Evolutionary conservation across 1,140 invertebrate genomes (phyloP), one percentile per base, ranked within the genome.

Genomic region (Bradynema listronoti): DNA sequence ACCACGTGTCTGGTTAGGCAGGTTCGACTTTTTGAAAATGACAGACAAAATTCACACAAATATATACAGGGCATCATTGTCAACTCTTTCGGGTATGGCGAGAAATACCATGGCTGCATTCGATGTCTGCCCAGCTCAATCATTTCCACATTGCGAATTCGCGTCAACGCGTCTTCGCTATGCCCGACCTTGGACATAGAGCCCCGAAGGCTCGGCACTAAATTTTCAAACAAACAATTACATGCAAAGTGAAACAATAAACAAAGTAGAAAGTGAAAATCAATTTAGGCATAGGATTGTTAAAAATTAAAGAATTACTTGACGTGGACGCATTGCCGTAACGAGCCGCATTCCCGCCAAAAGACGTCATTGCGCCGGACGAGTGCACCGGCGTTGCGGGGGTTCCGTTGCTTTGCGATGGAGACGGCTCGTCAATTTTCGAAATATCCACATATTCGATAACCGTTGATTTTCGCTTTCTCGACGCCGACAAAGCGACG

Each of bases 31-130:
- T 94, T 90, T 84, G 78, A 93, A 53, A 58, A 98, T 77, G 95
- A 95, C 2, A 99, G 82, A 82, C 95, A 99, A 81, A 94, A 98
- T 84, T 99, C 94, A 82, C 95, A 99, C 56, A 99, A 91, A 79
- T 92, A 97, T 68, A 98, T 92, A 80, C 91, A 93, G 7, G 85
- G 80, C 69, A 92, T 80, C 65, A 85, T 84, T 7, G 91, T 88
- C 81, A 97, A 85, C 83, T 95, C 68, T 58, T 56, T 54, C 1
- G 77, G 75, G 36, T 76, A 78, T 1, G 75, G 75, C 9, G 75
- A 75, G 50, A 76, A 77, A 56, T 77, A 77, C 75, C 75, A 77
- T 2, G 75, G 65, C 39, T 69, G 56, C 7, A 77, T 78, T 14
- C 54, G 25, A 43, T 72, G 56, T 4, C 63, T 14, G 16, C 69